These are phyloP conservation scores for Bombus cullumanus DNA, from an alignment of 1,140 invertebrate species.

Conservation along the genomic window DNA sequence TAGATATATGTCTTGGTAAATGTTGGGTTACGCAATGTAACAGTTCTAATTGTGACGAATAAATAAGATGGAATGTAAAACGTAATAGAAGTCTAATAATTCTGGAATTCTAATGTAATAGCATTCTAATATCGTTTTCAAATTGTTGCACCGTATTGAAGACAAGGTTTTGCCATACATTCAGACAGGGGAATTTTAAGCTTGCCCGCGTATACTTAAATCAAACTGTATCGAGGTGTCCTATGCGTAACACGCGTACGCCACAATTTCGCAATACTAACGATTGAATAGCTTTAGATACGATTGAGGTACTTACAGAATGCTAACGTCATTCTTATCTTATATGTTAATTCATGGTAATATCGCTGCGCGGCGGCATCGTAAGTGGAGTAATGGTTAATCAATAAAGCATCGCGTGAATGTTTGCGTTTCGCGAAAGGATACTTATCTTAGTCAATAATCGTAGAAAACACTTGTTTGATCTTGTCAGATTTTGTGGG, in stretches of 20 bases:
- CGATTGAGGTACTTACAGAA: slow-evolving; percentile 36
- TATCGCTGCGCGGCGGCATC: slow-evolving; percentile 41
- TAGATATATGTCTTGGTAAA: not conserved
- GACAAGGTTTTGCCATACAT: not conserved
- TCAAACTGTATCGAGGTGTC: slow-evolving; percentile 37
- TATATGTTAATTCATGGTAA: slow-evolving; percentile 64
- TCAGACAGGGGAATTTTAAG: not conserved
- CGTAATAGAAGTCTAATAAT: too few relatives aligned
- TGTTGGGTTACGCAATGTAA: not conserved
- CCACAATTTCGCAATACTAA: slow-evolving; percentile 47
- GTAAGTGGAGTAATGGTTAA: slow-evolving; percentile 49
- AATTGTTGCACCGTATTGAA: not conserved
- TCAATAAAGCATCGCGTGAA: slow-evolving; percentile 58
- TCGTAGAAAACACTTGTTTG: slow-evolving; percentile 24
- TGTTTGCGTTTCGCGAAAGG: slow-evolving; percentile 34
- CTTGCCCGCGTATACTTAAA: not conserved
- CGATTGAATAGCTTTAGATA: slow-evolving; percentile 45
- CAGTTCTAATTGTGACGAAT: not conserved
- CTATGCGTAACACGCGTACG: not conserved
- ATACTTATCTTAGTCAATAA: slow-evolving; percentile 42
- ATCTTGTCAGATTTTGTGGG: too few relatives aligned
- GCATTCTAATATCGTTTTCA: not conserved
- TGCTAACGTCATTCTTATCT: slow-evolving; percentile 43
- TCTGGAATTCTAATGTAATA: too few relatives aligned
- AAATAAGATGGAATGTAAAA: not conserved